A percentile compares a stretch with the other conserved stretches of the same genome.
phyloP scores from a whole-genome alignment of 2,797 vertebrate genomes.

The Melopsittacus undulatus region DNA sequence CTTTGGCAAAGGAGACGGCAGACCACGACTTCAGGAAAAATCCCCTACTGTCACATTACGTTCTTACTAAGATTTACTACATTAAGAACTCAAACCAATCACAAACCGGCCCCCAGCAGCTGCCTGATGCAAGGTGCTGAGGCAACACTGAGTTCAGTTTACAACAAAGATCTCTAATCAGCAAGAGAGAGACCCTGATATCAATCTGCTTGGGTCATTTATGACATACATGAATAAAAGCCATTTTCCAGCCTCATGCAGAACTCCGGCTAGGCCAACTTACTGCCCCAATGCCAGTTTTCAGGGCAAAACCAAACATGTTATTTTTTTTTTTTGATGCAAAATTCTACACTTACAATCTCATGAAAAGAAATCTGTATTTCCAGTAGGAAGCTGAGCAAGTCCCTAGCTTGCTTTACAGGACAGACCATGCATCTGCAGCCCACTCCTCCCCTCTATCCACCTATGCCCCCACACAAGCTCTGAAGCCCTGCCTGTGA shows the following conservation, averaged over 20 bases:
- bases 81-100: not conserved
- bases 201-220: not conserved
- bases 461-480: not conserved
- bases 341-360: not conserved
- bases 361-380: fast-evolving
- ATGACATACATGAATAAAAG: not conserved
- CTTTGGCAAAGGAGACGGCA: not conserved
- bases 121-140: not conserved
- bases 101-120: not conserved
- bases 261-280: not conserved
- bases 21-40: not conserved
- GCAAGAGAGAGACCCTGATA: not conserved
- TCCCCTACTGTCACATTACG: not conserved
- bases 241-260: not conserved
- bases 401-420: not conserved
- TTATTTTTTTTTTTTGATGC: not conserved
- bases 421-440: not conserved
- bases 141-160: not conserved
- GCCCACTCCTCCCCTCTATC: not conserved
- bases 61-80: not conserved
- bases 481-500: not conserved
- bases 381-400: not conserved
- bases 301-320: not conserved
- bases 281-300: fast-evolving
- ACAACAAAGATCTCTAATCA: not conserved